Conservation (phyloP, 2,888 invertebrate species). For the Leptarthrus brevirostris region DNA sequence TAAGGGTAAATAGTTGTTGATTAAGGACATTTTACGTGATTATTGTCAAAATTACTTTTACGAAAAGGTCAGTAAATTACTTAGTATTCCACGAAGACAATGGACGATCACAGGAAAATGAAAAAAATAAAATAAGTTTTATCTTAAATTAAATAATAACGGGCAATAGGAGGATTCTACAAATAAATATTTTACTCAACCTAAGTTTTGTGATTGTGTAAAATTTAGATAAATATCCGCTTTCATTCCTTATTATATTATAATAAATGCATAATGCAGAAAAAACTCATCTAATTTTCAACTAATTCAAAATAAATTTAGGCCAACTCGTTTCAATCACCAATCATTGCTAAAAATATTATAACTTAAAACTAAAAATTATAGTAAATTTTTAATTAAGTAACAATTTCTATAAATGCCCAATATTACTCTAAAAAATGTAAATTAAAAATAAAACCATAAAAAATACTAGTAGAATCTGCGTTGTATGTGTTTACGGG, state of each 20-base stretch:
- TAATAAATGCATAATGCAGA: conserved; percentile 17
- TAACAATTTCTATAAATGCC: neutral
- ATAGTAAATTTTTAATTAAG: neutral
- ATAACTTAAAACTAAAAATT: neutral
- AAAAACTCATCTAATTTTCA: conserved; percentile 6
- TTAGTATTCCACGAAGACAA: conserved; percentile 55
- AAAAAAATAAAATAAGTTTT: conserved; percentile 46
- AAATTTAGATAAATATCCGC: neutral
- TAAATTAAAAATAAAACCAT: neutral
- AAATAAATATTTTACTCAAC: neutral
- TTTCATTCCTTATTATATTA: conserved; percentile 16
- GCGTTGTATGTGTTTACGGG: neutral
- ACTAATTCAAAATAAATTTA: conserved; percentile 2
- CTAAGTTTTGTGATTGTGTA: neutral
- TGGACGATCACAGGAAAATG: conserved; percentile 55
- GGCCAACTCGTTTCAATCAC: conserved; percentile 10
- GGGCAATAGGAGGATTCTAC: conserved; percentile 7
- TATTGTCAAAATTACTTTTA: conserved; percentile 7
- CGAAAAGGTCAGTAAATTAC: conserved; percentile 43
- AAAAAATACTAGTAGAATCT: neutral
- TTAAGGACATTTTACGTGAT: conserved; percentile 3
- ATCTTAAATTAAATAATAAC: neutral
- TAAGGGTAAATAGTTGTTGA: neutral
- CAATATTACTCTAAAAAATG: neutral
- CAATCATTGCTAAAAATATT: conserved; percentile 7